Percentiles rank a stretch among this genome's conserved stretches.
These are phyloP conservation scores for Lochmaea crataegi DNA, from an alignment of 2,888 invertebrate genomes.

Conservation along the genomic window DNA sequence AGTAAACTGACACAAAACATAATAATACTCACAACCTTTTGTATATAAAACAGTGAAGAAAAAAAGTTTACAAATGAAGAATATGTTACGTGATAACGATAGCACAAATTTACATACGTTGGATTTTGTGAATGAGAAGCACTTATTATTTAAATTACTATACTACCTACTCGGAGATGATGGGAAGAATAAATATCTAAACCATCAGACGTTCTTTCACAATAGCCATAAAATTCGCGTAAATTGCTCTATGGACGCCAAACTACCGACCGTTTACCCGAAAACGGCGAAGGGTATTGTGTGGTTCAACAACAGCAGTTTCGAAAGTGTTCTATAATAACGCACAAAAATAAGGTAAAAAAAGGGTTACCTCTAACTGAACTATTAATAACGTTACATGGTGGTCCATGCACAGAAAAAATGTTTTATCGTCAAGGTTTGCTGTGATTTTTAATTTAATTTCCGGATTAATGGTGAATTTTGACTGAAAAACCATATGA, in stretches of 20 bases:
- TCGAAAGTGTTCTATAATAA: no score
- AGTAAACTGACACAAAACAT: neutral
- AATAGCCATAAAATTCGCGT: conserved; percentile 17
- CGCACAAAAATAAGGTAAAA: no score
- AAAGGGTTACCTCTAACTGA: no score
- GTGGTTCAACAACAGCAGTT: neutral
- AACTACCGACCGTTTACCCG: conserved; percentile 7
- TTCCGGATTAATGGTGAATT: no score
- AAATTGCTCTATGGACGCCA: conserved; percentile 22
- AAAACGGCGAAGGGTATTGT: neutral
- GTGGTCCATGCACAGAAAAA: no score
- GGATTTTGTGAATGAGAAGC: conserved; percentile 51
- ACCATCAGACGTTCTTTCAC: conserved; percentile 17
- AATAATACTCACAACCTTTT: neutral
- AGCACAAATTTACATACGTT: conserved; percentile 23
- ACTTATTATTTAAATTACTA: conserved; percentile 51
- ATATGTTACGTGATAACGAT: conserved; percentile 23
- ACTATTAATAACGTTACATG: no score
- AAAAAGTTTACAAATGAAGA: conserved; percentile 11
- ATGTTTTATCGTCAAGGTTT: no score
- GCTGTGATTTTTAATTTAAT: no score
- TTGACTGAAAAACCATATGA: no score
- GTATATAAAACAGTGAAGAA: neutral
- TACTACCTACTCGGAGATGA: conserved; percentile 43
- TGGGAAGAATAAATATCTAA: conserved; percentile 30